These are phyloP conservation scores for Tanypteryx hageni DNA, from an alignment of 2,888 invertebrate genomes.

Conservation along the genomic window DNA sequence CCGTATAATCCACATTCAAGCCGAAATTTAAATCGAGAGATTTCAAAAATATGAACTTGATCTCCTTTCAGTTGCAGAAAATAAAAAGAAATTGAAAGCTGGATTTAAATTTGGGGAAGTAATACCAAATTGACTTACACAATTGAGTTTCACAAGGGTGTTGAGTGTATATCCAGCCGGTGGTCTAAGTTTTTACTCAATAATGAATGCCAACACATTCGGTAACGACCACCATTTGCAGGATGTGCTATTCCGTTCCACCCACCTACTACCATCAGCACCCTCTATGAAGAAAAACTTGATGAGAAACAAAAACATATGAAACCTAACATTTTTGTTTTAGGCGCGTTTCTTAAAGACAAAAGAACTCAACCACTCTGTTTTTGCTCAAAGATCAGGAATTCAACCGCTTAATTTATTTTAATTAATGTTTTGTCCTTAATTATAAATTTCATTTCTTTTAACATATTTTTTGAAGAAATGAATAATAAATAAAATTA, in stretches of 20 bases:
- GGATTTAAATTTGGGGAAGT: not conserved
- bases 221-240: conserved; percentile 61
- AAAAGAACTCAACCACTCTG: too few species aligned
- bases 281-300: conserved; percentile 44
- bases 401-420: too few species aligned
- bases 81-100: conserved; percentile 25
- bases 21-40: not conserved
- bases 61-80: not conserved
- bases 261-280: conserved; percentile 53
- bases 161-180: not conserved
- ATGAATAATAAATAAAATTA: too few species aligned
- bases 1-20: not conserved
- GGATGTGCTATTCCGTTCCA: conserved; percentile 45
- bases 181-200: conserved; percentile 15
- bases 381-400: too few species aligned
- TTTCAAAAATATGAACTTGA: not conserved
- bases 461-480: too few species aligned
- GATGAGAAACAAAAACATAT: not conserved
- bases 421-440: too few species aligned
- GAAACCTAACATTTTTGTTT: not conserved
- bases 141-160: conserved; percentile 24
- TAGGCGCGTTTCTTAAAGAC: not conserved
- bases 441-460: too few species aligned
- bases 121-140: conserved; percentile 40
- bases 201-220: conserved; percentile 57